Base-by-base conservation (phyloP, 2,797 vertebrate genomes). In the Acrossocheilus wenchowensis region DNA sequence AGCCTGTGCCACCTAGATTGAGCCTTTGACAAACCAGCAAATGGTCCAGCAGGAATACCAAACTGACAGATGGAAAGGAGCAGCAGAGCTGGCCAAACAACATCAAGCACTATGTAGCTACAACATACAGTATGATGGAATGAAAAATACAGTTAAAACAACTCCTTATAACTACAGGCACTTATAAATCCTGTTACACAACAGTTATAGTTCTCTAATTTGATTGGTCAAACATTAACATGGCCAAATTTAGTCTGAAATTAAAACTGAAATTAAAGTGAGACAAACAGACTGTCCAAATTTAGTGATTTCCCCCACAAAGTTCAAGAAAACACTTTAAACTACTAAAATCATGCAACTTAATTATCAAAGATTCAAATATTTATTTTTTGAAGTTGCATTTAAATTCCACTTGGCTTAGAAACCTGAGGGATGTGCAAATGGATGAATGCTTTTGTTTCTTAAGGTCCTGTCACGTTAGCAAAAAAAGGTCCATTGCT, bases 21-120 rank as follows among this genome's bases (percentile, higher is more conserved):
- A 52, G 23, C 73, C n/a, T 75, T 77, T 36, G 74, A 41, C 43
- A 26, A 78, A 78, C 19, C 30, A 78, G 34, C 50, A 78, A 57
- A 39, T 23, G 50, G 34, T 6, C 50, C 68, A 23, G 81, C 26
- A 78, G 74, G 34, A 78, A 78, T 57, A 77, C 30, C 11, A 57
- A 52, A 78, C 30, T 78, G 50, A 78, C 75, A 77, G 30, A 54
- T 0, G 9, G 75, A 75, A 30, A 54, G 30, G 48, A 57, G 19
- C 30, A 39, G 34, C 12, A 72, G 4, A 71, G 48, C 48, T 52
- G 54, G 11, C 17, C 23, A 83, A 57, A 54, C 75, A 60, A 60
- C 54, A 78, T 78, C 21, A 41, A 26, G 23, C 4, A 41, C 36
- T 78, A 34, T 57, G 50, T 23, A 23, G 21, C 36, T 75, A 50